Evolutionary conservation across 92 coral and sea anemone genomes (phyloP), one percentile per base, ranked within the genome.

Genomic region (Hydrozoanthus gracilis): DNA sequence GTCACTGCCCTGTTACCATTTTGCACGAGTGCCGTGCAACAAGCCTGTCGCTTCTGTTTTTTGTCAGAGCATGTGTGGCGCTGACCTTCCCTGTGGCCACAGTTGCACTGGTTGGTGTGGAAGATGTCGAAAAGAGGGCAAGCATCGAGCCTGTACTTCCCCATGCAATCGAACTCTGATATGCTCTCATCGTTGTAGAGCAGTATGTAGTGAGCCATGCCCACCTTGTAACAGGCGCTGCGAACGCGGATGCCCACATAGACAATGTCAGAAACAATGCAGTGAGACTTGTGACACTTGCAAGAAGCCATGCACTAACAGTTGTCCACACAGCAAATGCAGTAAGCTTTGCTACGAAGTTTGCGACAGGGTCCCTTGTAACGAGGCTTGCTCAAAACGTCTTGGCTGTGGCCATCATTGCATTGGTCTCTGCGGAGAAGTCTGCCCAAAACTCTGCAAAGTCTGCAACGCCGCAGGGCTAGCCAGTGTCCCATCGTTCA

Each of bases 361-460:
- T 14, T 93, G 96, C 78, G 87, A 89, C 50, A 86, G 88, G 14
- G 71, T 87, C 54, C 84, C 66, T 35, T 93, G 96, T 86, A 27
- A 91, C 46, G 88, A 73, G 16, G 87, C 92, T 46, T 93, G 96
- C 67, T 75, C 88, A 13, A 66, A 71, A 68, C 51, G 27, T 70
- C 87, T 90, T 8, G 12, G 77, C 8, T 92, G 95, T 48, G 89
- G 92, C 75, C 98, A 94, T 84, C 91, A 89, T 45, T 94, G 98
- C 51, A 83, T 88, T 56, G 98, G 98, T 39, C 82, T 94, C 20
- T 94, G 98, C 70, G 98, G 98, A 39, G 98, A 94, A 51, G 5
- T 55, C 80, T 94, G 98, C 51, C 98, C 98, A 4, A 80, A 74
- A 35, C 35, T 92, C 61, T 94, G 98, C 70, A 82, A 89, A 7